Conservation (phyloP, 2,888 invertebrate species). For the Cremastobaeus sp. region DNA sequence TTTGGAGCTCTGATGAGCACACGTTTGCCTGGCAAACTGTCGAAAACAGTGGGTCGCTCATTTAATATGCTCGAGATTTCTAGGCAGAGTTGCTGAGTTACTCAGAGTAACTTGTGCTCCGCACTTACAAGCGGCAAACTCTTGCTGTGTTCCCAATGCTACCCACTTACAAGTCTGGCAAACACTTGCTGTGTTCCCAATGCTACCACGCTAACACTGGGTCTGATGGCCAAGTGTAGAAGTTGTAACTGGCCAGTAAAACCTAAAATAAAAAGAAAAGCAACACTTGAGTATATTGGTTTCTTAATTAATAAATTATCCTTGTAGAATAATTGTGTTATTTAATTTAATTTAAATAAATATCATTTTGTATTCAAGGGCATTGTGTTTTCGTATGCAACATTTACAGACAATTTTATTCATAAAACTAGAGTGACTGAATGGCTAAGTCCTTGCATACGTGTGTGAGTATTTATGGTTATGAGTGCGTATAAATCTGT, state of each 20-base stretch:
- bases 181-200: conserved; percentile 82
- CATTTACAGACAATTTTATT: too few species aligned
- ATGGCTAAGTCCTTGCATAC: too few species aligned
- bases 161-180: conserved; percentile 86
- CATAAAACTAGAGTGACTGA: too few species aligned
- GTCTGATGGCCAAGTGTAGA: conserved; percentile 97
- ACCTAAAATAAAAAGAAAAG: conserved; percentile 81
- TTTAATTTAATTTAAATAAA: too few species aligned
- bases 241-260: conserved; percentile 92
- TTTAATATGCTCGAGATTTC: conserved; percentile 88
- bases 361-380: too few species aligned
- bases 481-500: too few species aligned
- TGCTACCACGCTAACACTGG: conserved; percentile 95
- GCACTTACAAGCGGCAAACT: conserved; percentile 93
- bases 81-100: conserved; percentile 89
- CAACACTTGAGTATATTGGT: too few species aligned
- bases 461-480: too few species aligned
- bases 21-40: too few species aligned
- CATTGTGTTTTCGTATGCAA: too few species aligned
- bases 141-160: conserved; percentile 94
- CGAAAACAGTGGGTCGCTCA: too few species aligned
- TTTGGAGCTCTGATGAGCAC: too few species aligned
- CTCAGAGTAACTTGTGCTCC: conserved; percentile 92
- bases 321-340: neutral
- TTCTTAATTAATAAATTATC: neutral